phyloP scores from a whole-genome alignment of 2,113 vertebrate genomes.

The Crypturellus undulatus region DNA sequence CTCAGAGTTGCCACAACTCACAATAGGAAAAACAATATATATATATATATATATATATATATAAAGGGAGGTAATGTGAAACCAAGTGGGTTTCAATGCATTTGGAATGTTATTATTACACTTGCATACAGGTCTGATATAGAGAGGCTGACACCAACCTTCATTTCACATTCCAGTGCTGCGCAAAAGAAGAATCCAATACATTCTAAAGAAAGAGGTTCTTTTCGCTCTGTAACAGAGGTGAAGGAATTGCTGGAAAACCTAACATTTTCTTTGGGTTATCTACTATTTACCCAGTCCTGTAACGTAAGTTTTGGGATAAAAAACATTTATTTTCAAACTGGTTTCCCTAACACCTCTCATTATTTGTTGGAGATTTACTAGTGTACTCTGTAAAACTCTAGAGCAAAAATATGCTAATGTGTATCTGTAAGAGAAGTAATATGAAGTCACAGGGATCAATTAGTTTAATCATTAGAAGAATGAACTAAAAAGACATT shows the following conservation, averaged over 20 bases:
- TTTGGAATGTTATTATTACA: background rate
- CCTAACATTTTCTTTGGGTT: background rate
- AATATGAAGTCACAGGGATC: background rate
- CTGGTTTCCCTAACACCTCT: background rate
- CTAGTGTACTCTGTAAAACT: background rate
- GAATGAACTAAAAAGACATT: background rate
- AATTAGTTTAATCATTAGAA: background rate
- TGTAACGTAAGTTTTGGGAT: background rate
- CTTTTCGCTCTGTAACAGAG: background rate
- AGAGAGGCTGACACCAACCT: background rate
- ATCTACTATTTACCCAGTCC: slow-evolving; percentile 2
- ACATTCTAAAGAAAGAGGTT: background rate
- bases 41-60: no score
- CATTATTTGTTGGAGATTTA: background rate
- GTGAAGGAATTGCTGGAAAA: background rate
- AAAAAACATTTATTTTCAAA: background rate
- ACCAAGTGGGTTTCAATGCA: background rate
- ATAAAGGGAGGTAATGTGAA: background rate
- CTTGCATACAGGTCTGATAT: background rate
- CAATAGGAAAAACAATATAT: background rate
- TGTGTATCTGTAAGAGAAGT: background rate
- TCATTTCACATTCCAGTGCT: background rate
- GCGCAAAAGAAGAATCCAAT: background rate
- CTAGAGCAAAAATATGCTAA: background rate
- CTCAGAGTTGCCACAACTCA: background rate